Evolutionary conservation across 37 sponge, comb jelly and placozoan species (phyloP).

Genomic region (Ianthella basta): DNA sequence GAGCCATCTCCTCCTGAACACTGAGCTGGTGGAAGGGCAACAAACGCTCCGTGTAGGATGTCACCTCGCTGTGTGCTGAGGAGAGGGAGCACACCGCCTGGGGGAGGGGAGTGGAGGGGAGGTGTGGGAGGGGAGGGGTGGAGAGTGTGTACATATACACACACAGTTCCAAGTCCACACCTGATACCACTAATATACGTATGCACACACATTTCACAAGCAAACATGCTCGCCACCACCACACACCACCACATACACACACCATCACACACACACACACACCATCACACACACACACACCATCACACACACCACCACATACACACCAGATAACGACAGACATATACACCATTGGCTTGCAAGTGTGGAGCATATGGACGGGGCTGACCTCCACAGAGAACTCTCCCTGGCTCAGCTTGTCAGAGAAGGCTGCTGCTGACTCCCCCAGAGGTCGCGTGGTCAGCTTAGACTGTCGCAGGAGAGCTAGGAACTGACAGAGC

Average conservation of each 20-base stretch:
- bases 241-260: too few species aligned
- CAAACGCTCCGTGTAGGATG: slow-evolving; percentile 50
- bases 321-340: too few species aligned
- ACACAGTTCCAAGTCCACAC: too few species aligned
- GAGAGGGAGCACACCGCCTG: slow-evolving; percentile 29
- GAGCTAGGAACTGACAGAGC: slow-evolving; percentile 3
- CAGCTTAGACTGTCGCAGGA: slow-evolving; percentile 11
- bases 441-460: neutral
- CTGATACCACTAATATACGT: too few species aligned
- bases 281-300: too few species aligned
- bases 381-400: slow-evolving; percentile 10
- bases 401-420: neutral
- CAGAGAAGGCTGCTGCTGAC: neutral
- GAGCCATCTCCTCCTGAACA: slow-evolving; percentile 64
- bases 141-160: too few species aligned
- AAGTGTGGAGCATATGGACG: neutral
- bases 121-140: neutral
- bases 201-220: too few species aligned
- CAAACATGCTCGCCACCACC: too few species aligned
- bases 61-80: slow-evolving; percentile 42
- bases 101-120: neutral
- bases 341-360: too few species aligned
- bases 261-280: too few species aligned
- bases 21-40: slow-evolving; percentile 78
- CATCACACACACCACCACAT: too few species aligned